Evolutionary conservation across 1,140 invertebrate species (phyloP).

Genomic region (Hesperophylax magnus): DNA sequence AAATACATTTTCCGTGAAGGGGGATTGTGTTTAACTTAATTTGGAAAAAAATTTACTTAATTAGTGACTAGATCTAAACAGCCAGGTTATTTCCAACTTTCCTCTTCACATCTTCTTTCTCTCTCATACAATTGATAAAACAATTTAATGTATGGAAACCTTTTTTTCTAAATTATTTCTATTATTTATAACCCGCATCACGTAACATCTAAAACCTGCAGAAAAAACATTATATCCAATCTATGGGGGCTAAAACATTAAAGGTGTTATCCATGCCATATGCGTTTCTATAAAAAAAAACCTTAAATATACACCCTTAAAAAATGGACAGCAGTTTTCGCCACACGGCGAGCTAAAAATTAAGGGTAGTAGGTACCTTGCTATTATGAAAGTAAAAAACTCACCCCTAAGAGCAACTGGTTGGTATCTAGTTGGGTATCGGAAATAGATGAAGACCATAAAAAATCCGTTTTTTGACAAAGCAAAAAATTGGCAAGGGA

Average conservation of each 20-base stretch:
- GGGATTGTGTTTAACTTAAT: no score
- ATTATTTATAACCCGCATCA: background rate
- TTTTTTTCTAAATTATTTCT: no score
- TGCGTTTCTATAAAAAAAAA: constrained; percentile 6
- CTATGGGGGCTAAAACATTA: constrained; percentile 11
- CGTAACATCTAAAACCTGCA: background rate
- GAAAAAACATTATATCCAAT: background rate
- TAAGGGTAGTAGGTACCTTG: no score
- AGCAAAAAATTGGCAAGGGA: background rate
- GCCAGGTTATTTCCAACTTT: no score
- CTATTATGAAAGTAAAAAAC: no score
- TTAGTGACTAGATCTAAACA: no score
- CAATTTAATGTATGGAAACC: no score
- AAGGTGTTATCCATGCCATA: background rate
- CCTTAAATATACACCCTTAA: background rate
- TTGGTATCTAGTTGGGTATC: background rate
- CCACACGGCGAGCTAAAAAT: background rate
- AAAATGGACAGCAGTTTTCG: constrained; percentile 19
- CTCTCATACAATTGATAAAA: no score
- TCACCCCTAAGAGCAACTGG: background rate
- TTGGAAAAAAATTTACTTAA: no score
- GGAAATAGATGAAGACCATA: background rate
- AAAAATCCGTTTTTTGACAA: background rate
- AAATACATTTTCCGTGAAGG: no score
- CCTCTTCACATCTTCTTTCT: no score